These are phyloP conservation scores for Hydractinia symbiolongicarpus DNA, from an alignment of 30 jellyfish, hydroid and myxozoan species.

Conservation along the genomic window DNA sequence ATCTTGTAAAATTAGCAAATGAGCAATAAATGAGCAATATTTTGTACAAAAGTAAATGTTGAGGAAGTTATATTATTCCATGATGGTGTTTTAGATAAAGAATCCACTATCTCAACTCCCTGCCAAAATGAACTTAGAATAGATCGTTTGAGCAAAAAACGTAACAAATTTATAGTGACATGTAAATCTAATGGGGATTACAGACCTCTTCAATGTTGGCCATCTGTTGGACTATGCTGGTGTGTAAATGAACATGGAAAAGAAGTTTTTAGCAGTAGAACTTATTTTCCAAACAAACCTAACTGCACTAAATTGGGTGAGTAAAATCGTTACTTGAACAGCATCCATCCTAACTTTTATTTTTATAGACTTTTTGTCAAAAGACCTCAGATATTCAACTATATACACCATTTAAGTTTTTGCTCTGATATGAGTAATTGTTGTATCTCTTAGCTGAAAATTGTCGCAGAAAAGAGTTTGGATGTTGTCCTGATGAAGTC, in stretches of 20 bases:
- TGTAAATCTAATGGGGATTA: slow-evolving; percentile 60
- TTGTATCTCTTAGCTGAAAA: slow-evolving; percentile 29
- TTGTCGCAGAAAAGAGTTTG: slow-evolving; percentile 50
- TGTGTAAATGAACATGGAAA: slow-evolving; percentile 67
- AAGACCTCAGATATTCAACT: neutral
- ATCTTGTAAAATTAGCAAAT: neutral
- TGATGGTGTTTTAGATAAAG: neutral
- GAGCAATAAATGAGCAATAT: neutral
- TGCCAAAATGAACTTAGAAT: neutral
- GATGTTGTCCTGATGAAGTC: slow-evolving; percentile 69
- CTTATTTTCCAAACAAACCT: slow-evolving; percentile 30
- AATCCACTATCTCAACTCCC: neutral
- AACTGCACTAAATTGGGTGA: slow-evolving; percentile 14
- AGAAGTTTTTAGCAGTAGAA: slow-evolving; percentile 36
- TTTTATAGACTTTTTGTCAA: too few species aligned
- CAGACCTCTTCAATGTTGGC: slow-evolving; percentile 76
- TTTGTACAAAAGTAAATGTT: neutral
- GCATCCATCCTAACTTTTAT: too few species aligned
- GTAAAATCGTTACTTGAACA: neutral
- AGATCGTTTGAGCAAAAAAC: neutral
- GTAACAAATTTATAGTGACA: slow-evolving; percentile 8
- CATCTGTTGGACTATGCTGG: slow-evolving; percentile 62
- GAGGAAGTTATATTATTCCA: neutral
- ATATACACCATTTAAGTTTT: too few species aligned
- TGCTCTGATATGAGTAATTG: too few species aligned